These are phyloP conservation scores for Macrobrachium rosenbergii DNA, from an alignment of 1,140 invertebrate species.

Conservation along the genomic window DNA sequence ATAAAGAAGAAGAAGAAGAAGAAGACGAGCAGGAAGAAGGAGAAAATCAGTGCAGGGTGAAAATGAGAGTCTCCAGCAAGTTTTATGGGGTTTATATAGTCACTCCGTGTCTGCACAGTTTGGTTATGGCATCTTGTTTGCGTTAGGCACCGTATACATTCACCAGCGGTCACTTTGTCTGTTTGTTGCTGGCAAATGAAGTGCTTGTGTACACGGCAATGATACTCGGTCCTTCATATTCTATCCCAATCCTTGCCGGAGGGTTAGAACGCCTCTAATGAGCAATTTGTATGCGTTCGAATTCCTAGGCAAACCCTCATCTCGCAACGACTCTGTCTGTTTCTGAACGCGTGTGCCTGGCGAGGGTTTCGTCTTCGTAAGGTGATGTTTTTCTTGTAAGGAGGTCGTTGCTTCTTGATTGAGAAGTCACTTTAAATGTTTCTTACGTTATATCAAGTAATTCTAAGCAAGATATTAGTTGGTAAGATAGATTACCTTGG, in stretches of 20 bases:
- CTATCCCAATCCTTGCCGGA: slow-evolving; percentile 7
- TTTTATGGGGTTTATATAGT: neutral
- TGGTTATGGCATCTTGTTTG: neutral
- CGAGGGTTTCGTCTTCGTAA: neutral
- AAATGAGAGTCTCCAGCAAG: neutral
- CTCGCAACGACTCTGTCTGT: slow-evolving; percentile 21
- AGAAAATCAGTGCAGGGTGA: neutral
- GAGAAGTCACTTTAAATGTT: neutral
- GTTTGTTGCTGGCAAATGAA: neutral
- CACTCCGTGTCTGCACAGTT: too few relatives aligned
- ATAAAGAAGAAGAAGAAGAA: neutral
- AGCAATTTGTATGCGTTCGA: slow-evolving; percentile 55
- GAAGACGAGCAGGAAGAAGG: neutral
- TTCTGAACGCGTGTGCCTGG: neutral
- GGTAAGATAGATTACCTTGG: neutral
- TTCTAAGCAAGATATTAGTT: neutral
- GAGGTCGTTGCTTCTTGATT: neutral
- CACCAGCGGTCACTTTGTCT: neutral
- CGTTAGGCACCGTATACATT: neutral
- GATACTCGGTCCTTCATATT: slow-evolving; percentile 34
- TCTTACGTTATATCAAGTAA: neutral
- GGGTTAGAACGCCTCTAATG: slow-evolving; percentile 39
- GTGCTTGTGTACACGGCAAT: slow-evolving; percentile 3
- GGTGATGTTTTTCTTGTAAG: neutral
- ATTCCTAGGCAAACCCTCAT: slow-evolving; percentile 19